Percentiles rank a stretch among this genome's conserved stretches.
Conservation (phyloP, 2,113 vertebrate species). For the Talpa occidentalis region DNA sequence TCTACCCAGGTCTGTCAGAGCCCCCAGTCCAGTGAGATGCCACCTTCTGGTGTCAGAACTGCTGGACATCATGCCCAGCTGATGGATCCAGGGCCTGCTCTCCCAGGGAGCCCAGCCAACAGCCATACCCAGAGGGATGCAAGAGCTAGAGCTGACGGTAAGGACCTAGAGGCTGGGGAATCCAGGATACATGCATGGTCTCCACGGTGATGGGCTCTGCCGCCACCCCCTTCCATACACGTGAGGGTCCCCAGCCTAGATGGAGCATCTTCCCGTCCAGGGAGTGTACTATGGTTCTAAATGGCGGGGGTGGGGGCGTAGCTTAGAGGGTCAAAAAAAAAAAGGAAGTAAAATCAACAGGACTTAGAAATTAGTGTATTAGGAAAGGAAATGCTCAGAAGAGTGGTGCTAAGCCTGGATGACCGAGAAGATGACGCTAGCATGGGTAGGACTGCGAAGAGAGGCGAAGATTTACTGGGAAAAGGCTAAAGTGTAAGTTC, state of each 20-base stretch:
- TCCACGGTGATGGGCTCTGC: neutral
- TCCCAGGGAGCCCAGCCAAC: conserved; percentile 76
- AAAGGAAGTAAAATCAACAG: neutral
- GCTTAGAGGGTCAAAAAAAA: neutral
- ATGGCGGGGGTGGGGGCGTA: neutral
- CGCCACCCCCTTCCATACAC: neutral
- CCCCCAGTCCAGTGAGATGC: conserved; percentile 58
- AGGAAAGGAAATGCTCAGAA: neutral
- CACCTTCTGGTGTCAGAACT: conserved; percentile 76
- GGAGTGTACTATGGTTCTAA: neutral
- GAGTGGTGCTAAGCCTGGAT: neutral
- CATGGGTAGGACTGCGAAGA: neutral
- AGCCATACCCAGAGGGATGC: conserved; percentile 79
- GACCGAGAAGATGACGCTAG: conserved; percentile 26
- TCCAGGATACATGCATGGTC: neutral
- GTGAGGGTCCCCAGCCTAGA: neutral
- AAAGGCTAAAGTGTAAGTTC: neutral
- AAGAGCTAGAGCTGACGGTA: conserved; percentile 86
- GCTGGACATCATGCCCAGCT: conserved; percentile 79
- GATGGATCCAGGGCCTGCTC: conserved; percentile 80
- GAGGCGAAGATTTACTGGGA: neutral
- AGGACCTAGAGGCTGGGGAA: conserved; percentile 67
- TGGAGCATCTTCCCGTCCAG: neutral
- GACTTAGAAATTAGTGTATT: neutral
- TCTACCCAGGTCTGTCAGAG: conserved; percentile 78